Conservation (phyloP, 1,140 invertebrate species). For the Bradynema listronoti region DNA sequence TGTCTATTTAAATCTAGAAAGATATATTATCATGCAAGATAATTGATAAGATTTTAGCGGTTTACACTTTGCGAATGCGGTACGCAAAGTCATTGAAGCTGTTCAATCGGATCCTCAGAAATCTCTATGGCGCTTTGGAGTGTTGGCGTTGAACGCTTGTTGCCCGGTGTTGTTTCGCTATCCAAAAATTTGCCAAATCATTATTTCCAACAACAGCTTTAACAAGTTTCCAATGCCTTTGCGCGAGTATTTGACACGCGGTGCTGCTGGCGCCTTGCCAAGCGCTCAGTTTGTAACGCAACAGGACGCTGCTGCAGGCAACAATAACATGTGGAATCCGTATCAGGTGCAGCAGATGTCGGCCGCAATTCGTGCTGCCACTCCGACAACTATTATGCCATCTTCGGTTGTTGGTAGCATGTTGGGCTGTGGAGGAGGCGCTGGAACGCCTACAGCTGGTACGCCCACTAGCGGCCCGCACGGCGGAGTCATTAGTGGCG, state of each 20-base stretch:
- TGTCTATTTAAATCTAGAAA: neutral
- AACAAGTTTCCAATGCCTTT: conserved; percentile 35
- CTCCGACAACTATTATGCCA: neutral
- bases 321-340: too few species aligned
- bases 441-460: neutral
- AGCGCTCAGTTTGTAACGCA: neutral
- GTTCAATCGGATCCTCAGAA: conserved; percentile 29
- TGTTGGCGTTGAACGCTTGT: conserved; percentile 50
- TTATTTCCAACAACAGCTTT: conserved; percentile 37
- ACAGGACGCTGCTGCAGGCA: too few species aligned
- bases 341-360: too few species aligned
- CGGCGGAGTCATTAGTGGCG: neutral
- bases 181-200: conserved; percentile 54
- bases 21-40: neutral
- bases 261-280: conserved; percentile 29
- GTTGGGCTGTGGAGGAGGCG: conserved; percentile 37
- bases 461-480: neutral
- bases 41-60: conserved; percentile 26
- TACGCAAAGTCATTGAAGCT: conserved; percentile 49
- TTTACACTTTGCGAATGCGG: conserved; percentile 52
- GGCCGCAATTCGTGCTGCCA: too few species aligned
- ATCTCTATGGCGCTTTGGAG: conserved; percentile 46
- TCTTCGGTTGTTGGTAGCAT: neutral
- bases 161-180: conserved; percentile 40
- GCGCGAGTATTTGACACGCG: conserved; percentile 40